Evolutionary conservation across 2,113 vertebrate species (phyloP).

Genomic region (Catharus bicknelli): DNA sequence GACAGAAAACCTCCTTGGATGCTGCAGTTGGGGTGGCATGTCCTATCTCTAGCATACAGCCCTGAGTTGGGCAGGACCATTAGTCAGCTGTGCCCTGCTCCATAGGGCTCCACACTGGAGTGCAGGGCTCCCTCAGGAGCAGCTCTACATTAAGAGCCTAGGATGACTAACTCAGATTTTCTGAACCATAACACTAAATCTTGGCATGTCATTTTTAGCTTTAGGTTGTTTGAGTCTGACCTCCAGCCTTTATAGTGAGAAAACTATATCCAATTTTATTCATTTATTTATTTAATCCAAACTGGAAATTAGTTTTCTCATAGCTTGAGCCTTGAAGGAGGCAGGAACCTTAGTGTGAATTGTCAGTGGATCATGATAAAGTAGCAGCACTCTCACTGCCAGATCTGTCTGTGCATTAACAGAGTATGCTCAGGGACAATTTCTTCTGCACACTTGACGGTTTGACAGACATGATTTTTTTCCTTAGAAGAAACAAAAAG

Average conservation of each 20-base stretch:
- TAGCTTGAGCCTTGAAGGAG: background rate
- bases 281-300: background rate
- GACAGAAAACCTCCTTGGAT: background rate
- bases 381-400: conserved; percentile 78
- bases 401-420: conserved; percentile 75
- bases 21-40: background rate
- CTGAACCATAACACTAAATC: background rate
- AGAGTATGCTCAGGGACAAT: conserved; percentile 32
- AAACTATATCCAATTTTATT: background rate
- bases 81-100: background rate
- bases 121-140: background rate
- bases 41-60: background rate
- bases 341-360: background rate
- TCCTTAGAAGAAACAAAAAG: conserved; percentile 77
- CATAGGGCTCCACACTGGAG: background rate
- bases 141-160: background rate
- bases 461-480: conserved; percentile 81
- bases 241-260: background rate
- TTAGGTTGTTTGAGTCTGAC: background rate
- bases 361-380: conserved; percentile 35
- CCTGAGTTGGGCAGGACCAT: background rate
- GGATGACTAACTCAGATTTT: background rate
- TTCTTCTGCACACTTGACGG: conserved; percentile 73
- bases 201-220: background rate
- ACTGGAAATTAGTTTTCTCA: background rate